Evolutionary conservation across 1,140 invertebrate genomes (phyloP).

Genomic region (Nebria ingens): DNA sequence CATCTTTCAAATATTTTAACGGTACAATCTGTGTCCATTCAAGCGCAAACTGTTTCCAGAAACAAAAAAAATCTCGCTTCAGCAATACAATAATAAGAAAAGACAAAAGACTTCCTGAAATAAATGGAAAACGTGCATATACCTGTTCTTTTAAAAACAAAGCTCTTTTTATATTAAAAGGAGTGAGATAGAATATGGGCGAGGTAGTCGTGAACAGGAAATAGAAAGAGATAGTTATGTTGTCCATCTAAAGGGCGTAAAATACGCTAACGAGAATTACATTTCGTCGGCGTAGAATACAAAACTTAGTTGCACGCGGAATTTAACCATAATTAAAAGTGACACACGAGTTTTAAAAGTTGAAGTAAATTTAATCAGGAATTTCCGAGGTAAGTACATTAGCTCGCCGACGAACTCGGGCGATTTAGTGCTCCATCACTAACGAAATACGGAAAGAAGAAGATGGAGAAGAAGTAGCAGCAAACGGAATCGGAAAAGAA

Average conservation of each 20-base stretch:
- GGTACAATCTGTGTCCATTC: background rate
- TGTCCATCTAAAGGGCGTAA: background rate
- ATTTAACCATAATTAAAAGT: conserved; percentile 10
- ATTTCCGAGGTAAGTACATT: conserved; percentile 7
- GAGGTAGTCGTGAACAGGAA: no score
- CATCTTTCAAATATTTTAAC: conserved; percentile 8
- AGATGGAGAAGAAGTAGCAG: no score
- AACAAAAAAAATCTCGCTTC: background rate
- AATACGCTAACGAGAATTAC: background rate
- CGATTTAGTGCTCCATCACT: conserved; percentile 6
- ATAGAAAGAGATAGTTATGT: background rate
- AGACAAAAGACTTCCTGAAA: conserved; percentile 1
- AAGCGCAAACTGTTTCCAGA: background rate
- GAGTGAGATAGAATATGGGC: background rate
- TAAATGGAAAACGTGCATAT: background rate
- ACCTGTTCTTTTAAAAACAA: conserved; percentile 7
- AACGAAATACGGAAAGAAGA: conserved; percentile 8
- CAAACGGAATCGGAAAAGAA: conserved; percentile 7
- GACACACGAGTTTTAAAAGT: conserved; percentile 8
- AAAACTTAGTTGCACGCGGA: conserved; percentile 1
- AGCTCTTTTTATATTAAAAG: conserved; percentile 7
- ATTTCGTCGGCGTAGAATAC: conserved; percentile 2
- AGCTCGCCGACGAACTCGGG: background rate
- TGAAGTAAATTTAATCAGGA: conserved; percentile 9
- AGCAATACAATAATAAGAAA: background rate